These are phyloP conservation scores for Mesorhabditis spiculigera DNA, from an alignment of 2,888 invertebrate species.

Conservation along the genomic window DNA sequence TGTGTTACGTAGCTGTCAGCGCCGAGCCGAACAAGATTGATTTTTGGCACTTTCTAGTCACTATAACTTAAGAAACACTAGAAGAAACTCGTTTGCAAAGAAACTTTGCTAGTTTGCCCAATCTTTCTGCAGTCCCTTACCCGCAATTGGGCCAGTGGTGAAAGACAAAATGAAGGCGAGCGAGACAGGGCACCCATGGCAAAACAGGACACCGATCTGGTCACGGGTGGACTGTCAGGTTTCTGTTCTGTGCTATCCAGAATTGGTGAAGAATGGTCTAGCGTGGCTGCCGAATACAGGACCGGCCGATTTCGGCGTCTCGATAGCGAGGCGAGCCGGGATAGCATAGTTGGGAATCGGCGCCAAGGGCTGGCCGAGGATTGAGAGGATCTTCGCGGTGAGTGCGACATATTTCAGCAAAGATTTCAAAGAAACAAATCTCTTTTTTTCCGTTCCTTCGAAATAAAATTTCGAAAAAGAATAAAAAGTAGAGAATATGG, in stretches of 20 bases:
- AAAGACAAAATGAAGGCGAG: conserved; percentile 14
- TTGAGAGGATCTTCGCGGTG: neutral
- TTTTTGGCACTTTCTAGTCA: no score
- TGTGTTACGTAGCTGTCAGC: no score
- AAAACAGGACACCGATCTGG: conserved; percentile 24
- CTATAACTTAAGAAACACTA: no score
- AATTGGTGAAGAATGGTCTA: neutral
- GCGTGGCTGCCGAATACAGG: neutral
- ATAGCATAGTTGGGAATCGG: conserved; percentile 22
- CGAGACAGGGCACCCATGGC: conserved; percentile 14
- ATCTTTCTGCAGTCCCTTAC: conserved; percentile 8
- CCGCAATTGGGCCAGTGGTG: conserved; percentile 26
- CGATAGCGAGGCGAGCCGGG: conserved; percentile 8
- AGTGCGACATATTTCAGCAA: no score
- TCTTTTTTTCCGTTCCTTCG: no score
- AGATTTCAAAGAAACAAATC: no score
- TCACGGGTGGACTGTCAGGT: neutral
- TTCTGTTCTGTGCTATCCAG: neutral
- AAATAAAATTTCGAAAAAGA: no score
- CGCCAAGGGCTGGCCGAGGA: conserved; percentile 18
- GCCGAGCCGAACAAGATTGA: no score
- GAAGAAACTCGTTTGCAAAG: no score
- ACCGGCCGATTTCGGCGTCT: conserved; percentile 5
- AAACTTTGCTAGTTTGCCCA: neutral
- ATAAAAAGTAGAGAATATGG: no score